Conservation (phyloP, 2,888 invertebrate species). For the Tachina grossa region DNA sequence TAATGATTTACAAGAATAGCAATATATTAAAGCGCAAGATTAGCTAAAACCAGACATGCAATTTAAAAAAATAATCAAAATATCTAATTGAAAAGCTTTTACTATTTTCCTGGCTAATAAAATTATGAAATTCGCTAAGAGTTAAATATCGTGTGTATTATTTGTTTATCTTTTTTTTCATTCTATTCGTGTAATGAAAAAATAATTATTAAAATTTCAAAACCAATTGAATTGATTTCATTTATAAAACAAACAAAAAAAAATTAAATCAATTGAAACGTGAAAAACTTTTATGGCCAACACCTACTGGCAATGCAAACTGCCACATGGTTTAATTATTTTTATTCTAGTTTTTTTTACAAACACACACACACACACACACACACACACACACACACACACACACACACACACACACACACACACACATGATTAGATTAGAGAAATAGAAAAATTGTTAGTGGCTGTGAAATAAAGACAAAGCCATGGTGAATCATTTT, state of each 20-base stretch:
- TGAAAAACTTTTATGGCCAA: constrained; percentile 59
- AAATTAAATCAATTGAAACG: constrained; percentile 58
- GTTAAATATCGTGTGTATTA: constrained; percentile 11
- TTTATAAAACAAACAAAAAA: constrained; percentile 27
- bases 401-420: background rate
- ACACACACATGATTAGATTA: background rate
- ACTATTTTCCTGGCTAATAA: background rate
- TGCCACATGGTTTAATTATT: background rate
- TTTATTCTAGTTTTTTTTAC: constrained; percentile 16
- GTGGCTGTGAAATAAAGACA: constrained; percentile 53
- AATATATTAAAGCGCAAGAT: background rate
- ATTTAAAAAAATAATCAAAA: constrained; percentile 2
- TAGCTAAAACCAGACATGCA: background rate
- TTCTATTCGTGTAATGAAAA: constrained; percentile 21
- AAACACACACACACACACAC: background rate
- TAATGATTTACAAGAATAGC: background rate
- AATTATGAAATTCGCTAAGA: constrained; percentile 49
- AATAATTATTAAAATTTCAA: constrained; percentile 43
- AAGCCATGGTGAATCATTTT: constrained; percentile 65
- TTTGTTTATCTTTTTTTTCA: constrained; percentile 2
- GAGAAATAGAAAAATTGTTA: constrained; percentile 41
- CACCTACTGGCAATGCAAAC: constrained; percentile 20
- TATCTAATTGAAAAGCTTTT: background rate
- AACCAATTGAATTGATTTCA: constrained; percentile 16
- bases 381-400: background rate